Base-by-base conservation (phyloP, 1,140 invertebrate genomes). In the Dreissena polymorpha region DNA sequence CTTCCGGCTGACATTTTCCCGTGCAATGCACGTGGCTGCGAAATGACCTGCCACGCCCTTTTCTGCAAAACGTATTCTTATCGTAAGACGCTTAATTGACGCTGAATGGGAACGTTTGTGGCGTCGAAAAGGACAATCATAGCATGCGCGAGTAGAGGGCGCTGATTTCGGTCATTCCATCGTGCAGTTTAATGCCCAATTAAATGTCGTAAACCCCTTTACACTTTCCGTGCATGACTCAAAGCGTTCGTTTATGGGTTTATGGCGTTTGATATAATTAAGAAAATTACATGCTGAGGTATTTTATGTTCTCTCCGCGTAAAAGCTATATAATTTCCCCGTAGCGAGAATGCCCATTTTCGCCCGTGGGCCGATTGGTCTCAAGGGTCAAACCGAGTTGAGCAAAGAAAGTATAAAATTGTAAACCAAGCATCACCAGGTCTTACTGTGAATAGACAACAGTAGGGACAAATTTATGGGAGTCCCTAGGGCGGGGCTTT, bases 181-280 rank as follows among this genome's bases (percentile, higher is more conserved):
- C 49, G 16, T 13, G 25, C n/a, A 55, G 53, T 53, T 68, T 68
- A 68, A 29, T 64, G 60, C 75, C 63, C 75, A 78, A 78, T 78
- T 78, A 78, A 78, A 65, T 21, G 75, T 65, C 53, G 67, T 78
- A 78, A 78, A 78, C n/a, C 67, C 27, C 75, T 78, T 78, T 53
- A 78, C 64, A 78, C 76, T 78, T 78, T 23, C 69, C 65, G 29
- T 57, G 55, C 55, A 65, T 57, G 68, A 60, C 25, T 23, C 76
- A 57, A 68, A 68, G 18, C 51, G 27, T 55, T 78, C 65, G 57
- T 65, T 29, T 14, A 55, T 39, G n/a, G n/a, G n/a, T n/a, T n/a
- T 39, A 39, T 21, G 23, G 16, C 60, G 63, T 78, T 78, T 60
- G 60, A 78, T 53, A 69, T 70, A 27, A 78, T 78, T 78, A 69